Conservation (phyloP, 2,113 vertebrate genomes). For the Uropsilus gracilis region DNA sequence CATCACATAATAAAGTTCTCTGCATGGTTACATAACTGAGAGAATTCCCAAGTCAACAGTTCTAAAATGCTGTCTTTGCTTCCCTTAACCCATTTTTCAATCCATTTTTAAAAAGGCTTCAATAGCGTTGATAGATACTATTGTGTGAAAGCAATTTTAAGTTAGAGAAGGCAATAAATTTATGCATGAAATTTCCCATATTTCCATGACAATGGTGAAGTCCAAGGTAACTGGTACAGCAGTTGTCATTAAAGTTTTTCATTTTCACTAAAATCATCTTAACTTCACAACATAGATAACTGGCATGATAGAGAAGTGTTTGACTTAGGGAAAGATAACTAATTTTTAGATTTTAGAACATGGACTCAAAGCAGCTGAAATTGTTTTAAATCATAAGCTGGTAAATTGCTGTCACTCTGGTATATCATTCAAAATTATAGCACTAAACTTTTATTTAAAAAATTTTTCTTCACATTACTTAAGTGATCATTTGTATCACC, state of each 20-base stretch:
- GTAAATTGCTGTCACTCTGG: constrained; percentile 59
- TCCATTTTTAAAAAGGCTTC: constrained; percentile 88
- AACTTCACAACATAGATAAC: constrained; percentile 80
- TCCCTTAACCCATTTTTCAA: constrained; percentile 92
- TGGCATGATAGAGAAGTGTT: constrained; percentile 69
- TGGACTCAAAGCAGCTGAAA: constrained; percentile 71
- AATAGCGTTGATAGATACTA: constrained; percentile 93
- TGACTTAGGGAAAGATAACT: constrained; percentile 66
- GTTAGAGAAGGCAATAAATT: constrained; percentile 85
- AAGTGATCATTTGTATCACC: constrained; percentile 78
- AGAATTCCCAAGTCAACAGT: constrained; percentile 91
- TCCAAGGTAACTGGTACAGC: constrained; percentile 75
- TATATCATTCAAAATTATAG: constrained; percentile 79
- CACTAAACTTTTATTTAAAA: constrained; percentile 77
- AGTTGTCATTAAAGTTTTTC: constrained; percentile 80
- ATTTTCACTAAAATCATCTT: constrained; percentile 81
- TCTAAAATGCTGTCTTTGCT: constrained; percentile 89
- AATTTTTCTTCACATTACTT: constrained; percentile 72
- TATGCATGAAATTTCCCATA: constrained; percentile 85
- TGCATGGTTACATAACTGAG: constrained; percentile 91
- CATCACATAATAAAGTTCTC: constrained; percentile 86
- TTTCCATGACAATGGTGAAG: constrained; percentile 82
- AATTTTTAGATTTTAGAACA: constrained; percentile 69
- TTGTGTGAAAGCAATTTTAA: constrained; percentile 90
- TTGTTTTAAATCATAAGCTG: constrained; percentile 71